phyloP scores from a whole-genome alignment of 2,797 vertebrate genomes.

The Galago senegalensis region DNA sequence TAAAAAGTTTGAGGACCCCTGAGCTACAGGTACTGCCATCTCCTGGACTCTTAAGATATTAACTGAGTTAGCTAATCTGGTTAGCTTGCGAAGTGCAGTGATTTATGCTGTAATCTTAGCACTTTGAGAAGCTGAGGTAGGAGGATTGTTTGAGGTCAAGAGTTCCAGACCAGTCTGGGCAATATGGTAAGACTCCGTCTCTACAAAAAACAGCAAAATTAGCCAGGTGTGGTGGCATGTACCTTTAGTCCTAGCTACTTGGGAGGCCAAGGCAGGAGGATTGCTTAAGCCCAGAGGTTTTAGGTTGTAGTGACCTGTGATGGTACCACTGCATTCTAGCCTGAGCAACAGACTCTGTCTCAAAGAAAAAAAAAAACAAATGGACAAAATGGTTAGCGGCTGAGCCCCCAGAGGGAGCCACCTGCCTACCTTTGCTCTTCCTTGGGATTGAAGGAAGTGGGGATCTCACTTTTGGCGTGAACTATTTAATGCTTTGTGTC shows the following conservation, averaged over 20 bases:
- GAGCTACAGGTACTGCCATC: too few relatives aligned
- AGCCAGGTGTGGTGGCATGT: background rate
- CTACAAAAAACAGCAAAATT: background rate
- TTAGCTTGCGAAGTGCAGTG: background rate
- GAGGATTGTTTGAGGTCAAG: background rate
- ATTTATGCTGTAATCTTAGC: background rate
- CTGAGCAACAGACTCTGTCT: background rate
- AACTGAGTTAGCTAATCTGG: too few relatives aligned
- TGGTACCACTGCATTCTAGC: background rate
- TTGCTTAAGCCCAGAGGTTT: background rate
- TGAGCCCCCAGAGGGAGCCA: background rate
- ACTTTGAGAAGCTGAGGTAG: background rate
- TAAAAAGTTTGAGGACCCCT: too few relatives aligned
- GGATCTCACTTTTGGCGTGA: background rate
- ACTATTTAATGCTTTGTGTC: background rate
- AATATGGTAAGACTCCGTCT: background rate
- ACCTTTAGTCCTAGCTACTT: background rate
- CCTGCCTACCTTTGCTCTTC: background rate
- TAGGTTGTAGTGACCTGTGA: background rate
- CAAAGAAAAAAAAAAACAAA: background rate
- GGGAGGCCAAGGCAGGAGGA: background rate
- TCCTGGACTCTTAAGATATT: too few relatives aligned
- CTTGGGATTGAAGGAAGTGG: background rate
- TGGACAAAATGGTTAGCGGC: background rate
- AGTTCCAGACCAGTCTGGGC: background rate